Evolutionary conservation across 2,797 vertebrate genomes (phyloP).

Genomic region (Botia almorhae): DNA sequence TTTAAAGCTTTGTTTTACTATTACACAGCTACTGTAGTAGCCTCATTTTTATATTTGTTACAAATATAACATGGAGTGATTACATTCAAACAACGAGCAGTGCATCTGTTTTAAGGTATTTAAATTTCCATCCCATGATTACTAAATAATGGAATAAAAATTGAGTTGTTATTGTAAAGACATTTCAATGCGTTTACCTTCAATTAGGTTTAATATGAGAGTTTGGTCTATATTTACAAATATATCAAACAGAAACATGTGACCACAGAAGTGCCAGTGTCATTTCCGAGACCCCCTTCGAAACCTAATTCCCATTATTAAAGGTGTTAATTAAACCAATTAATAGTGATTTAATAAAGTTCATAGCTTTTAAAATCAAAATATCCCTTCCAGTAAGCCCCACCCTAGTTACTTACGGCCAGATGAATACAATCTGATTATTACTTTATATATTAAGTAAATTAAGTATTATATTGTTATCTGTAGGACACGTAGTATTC

Average conservation of each 20-base stretch:
- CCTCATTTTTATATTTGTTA: not conserved
- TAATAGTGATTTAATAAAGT: constrained; percentile 5
- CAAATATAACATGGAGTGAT: not conserved
- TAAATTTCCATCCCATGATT: not conserved
- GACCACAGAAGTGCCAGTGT: not conserved
- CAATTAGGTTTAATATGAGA: not conserved
- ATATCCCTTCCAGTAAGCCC: not conserved
- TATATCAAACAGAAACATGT: not conserved
- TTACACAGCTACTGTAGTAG: not conserved
- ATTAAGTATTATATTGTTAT: too few relatives aligned
- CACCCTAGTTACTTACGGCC: not conserved
- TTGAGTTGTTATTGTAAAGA: not conserved
- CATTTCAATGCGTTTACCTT: not conserved
- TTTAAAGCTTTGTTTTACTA: not conserved
- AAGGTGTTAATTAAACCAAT: not conserved
- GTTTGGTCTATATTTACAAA: not conserved
- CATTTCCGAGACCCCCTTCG: not conserved
- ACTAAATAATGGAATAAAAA: not conserved
- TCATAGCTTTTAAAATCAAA: not conserved
- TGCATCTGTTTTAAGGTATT: not conserved
- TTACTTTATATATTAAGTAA: too few relatives aligned
- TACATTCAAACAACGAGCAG: not conserved
- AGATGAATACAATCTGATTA: not conserved
- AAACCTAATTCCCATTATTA: not conserved
- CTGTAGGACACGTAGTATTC: too few relatives aligned